phyloP scores from a whole-genome alignment of 2,797 vertebrate genomes.

The Myotis myotis region DNA sequence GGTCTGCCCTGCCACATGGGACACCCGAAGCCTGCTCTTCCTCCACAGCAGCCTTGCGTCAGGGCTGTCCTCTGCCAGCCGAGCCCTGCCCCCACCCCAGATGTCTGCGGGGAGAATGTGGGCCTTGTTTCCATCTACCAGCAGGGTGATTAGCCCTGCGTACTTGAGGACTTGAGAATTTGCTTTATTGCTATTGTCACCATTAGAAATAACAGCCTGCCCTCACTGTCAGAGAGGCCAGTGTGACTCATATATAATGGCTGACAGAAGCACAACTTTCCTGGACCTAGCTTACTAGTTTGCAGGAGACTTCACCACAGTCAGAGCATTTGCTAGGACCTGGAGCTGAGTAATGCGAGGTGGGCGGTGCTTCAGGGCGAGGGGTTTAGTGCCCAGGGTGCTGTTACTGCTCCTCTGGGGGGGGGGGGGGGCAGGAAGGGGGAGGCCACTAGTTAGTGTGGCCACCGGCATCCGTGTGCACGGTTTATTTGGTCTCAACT shows the following conservation, averaged over 20 bases:
- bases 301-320: neutral
- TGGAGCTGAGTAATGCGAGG: neutral
- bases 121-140: neutral
- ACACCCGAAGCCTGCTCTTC: neutral
- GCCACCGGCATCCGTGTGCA: neutral
- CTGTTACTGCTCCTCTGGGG: neutral
- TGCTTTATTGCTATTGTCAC: constrained; percentile 66
- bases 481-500: neutral
- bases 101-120: neutral
- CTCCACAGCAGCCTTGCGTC: neutral
- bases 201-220: constrained; percentile 44
- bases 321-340: neutral
- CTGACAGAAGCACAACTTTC: constrained; percentile 54
- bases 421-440: neutral
- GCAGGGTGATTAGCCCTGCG: neutral
- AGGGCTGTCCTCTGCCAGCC: neutral
- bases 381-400: fast-evolving
- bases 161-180: constrained; percentile 33
- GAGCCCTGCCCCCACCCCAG: fast-evolving
- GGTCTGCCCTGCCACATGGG: too few species aligned
- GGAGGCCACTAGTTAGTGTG: neutral
- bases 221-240: constrained; percentile 52
- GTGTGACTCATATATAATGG: constrained; percentile 42
- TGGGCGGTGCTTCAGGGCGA: neutral
- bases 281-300: neutral